A percentile compares a stretch with the other conserved stretches of the same genome.
These are phyloP conservation scores for Leptogaster cylindrica DNA, from an alignment of 2,888 invertebrate genomes.

Conservation along the genomic window DNA sequence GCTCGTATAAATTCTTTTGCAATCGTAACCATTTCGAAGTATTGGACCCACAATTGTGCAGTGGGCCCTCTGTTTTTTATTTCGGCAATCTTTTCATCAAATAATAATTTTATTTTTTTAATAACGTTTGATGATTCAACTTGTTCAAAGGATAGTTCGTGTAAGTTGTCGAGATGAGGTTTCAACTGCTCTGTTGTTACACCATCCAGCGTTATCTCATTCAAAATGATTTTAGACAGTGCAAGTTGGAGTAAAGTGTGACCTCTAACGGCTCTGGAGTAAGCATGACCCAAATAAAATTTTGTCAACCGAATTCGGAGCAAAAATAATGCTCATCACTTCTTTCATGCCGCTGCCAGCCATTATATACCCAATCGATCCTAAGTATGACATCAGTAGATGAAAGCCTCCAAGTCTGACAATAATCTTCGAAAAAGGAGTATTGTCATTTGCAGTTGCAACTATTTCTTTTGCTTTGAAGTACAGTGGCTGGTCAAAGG, in stretches of 20 bases:
- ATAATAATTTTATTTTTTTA: too few relatives aligned
- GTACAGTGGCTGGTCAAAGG: too few relatives aligned
- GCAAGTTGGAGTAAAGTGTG: constrained; percentile 29
- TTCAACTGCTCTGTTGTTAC: background rate
- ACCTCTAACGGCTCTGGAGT: constrained; percentile 27
- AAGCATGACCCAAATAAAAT: too few relatives aligned
- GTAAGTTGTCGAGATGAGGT: too few relatives aligned
- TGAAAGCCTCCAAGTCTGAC: constrained; percentile 10
- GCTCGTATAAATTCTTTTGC: constrained; percentile 52
- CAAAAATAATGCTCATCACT: too few relatives aligned
- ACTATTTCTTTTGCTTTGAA: background rate
- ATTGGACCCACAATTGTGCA: constrained; percentile 55
- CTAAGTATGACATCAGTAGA: constrained; percentile 2
- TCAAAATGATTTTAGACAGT: background rate
- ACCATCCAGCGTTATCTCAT: background rate
- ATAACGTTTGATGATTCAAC: background rate
- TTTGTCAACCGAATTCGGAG: too few relatives aligned
- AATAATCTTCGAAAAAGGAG: background rate
- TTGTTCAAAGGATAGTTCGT: constrained; percentile 8
- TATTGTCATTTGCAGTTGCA: background rate
- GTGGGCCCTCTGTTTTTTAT: constrained; percentile 17
- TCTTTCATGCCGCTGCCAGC: background rate
- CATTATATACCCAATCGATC: background rate
- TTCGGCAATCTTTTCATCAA: constrained; percentile 20
- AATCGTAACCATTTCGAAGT: constrained; percentile 55